Percentiles rank a stretch among this genome's conserved stretches.
These are phyloP conservation scores for Bombus balteatus DNA, from an alignment of 1,140 invertebrate species.

Conservation along the genomic window DNA sequence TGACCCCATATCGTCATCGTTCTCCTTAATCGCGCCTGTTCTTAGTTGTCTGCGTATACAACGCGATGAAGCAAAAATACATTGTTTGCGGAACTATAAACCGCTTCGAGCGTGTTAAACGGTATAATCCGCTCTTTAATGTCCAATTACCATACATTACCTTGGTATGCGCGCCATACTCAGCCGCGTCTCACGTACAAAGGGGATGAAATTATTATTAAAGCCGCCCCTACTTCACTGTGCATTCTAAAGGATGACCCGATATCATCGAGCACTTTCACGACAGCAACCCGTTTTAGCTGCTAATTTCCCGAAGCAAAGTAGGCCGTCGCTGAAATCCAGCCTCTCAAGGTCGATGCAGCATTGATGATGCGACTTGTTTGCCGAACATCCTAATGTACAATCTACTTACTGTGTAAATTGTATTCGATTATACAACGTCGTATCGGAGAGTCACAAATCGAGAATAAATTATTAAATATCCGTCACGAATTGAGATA, in stretches of 20 bases:
- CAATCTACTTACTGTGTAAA: not conserved
- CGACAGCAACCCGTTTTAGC: not conserved
- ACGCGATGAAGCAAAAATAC: slow-evolving; percentile 54
- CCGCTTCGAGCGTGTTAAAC: slow-evolving; percentile 58
- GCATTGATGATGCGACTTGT: not conserved
- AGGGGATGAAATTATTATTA: slow-evolving; percentile 69
- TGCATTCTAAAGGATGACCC: slow-evolving; percentile 28
- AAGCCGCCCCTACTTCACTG: slow-evolving; percentile 28
- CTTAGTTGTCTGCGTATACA: slow-evolving; percentile 49
- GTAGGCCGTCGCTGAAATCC: not conserved
- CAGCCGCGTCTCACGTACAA: slow-evolving; percentile 24
- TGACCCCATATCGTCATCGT: not conserved
- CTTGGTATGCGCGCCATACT: slow-evolving; percentile 36
- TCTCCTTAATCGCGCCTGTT: slow-evolving; percentile 52
- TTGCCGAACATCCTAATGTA: slow-evolving; percentile 9
- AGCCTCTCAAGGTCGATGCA: not conserved
- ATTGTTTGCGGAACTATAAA: slow-evolving; percentile 53
- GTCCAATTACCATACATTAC: slow-evolving; percentile 70
- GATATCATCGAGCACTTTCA: slow-evolving; percentile 26
- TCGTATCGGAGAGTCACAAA: no score
- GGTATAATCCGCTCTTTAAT: slow-evolving; percentile 69
- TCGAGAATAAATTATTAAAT: no score
- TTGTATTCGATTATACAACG: not conserved
- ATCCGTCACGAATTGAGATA: no score
- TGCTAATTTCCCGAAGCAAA: slow-evolving; percentile 12